Base-by-base conservation (phyloP, 2,888 invertebrate genomes). In the Trichogramma evanescens region DNA sequence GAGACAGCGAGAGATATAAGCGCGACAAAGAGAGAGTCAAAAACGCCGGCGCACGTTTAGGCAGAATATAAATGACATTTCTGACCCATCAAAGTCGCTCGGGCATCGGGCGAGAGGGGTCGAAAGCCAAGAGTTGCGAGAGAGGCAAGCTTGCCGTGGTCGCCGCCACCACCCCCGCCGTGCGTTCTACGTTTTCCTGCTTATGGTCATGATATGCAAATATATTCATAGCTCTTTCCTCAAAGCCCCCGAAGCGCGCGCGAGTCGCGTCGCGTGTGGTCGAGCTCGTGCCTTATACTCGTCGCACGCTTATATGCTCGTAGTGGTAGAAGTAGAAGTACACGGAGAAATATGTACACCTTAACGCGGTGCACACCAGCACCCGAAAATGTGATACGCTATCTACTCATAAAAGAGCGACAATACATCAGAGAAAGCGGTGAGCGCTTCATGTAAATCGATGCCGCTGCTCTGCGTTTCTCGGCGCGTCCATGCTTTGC, bases 161-260 rank as follows among this genome's bases (percentile, higher is more conserved):
- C 50, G 10, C 45, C 46, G 46, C 9, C 8, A 44, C 50, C 8
- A 40, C 3, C 65, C 48, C 61, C 59, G 64, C 65, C 66, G 66
- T 63, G 71, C 70, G 68, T 72, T 59, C 71, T 72, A 73, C 74
- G 70, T 71, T 13, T 13, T 13, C 71, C 73, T 70, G 68, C 74
- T 75, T 75, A 76, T 74, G 72, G 73, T 69, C 69, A 70, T 69
- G 73, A 74, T 75, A 77, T 77, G 76, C 75, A 77, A 76, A 77
- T 76, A 75, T 77, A 77, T 77, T 76, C 77, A 77, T 76, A 44
- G 49, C 42, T 49, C 56, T 49, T 51, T 48, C 39, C 42, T 41
- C 9, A 8, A n/a, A 39, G 39, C 51, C 46, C 56, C 13, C 13
- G 13, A 13, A 13, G 13, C 13, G 13, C 13, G 13, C 13, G 13